phyloP scores from a whole-genome alignment of 2,113 vertebrate species.

The Leucopternis melanops region DNA sequence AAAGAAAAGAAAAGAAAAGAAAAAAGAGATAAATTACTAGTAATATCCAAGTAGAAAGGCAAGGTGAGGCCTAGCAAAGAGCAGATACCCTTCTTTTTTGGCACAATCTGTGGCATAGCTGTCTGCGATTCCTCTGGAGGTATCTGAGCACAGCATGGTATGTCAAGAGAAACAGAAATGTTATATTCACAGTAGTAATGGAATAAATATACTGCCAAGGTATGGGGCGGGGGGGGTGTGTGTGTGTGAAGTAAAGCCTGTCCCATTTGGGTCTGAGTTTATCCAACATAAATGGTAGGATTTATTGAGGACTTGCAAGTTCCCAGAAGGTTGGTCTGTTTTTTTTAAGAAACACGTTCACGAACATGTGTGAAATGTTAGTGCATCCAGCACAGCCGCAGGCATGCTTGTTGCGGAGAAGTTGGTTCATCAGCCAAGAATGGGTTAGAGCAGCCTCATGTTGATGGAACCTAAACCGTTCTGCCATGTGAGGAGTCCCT shows the following conservation, averaged over 20 bases:
- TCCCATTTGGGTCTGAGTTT: neutral
- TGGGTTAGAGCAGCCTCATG: neutral
- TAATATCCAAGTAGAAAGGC: neutral
- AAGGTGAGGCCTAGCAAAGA: neutral
- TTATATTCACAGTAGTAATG: neutral
- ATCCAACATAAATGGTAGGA: neutral
- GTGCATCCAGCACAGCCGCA: neutral
- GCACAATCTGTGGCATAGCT: neutral
- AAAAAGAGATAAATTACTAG: neutral
- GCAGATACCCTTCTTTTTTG: neutral
- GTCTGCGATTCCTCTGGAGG: neutral
- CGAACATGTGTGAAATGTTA: neutral
- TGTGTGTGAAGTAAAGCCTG: neutral
- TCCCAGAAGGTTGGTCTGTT: neutral
- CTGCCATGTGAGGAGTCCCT: neutral
- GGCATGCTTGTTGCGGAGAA: neutral
- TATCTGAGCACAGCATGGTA: neutral
- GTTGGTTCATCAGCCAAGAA: neutral
- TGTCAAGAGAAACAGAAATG: neutral
- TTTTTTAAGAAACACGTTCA: neutral
- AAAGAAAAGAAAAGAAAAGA: too few relatives aligned
- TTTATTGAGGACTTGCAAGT: neutral
- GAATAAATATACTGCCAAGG: neutral
- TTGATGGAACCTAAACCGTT: neutral
- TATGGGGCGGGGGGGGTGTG: neutral